These are phyloP conservation scores for Microplitis mediator DNA, from an alignment of 1,140 invertebrate species.

Conservation along the genomic window DNA sequence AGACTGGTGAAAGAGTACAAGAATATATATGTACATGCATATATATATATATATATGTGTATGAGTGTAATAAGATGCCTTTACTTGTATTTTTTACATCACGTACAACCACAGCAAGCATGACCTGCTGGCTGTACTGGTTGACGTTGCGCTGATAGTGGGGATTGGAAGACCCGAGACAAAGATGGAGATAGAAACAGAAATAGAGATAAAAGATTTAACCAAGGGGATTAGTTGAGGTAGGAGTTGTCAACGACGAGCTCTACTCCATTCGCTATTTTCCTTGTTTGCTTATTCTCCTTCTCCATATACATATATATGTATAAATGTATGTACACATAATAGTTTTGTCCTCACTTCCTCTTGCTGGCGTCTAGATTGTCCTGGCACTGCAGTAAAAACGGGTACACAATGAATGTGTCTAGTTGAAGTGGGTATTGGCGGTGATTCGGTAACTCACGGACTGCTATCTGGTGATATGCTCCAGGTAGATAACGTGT, in stretches of 20 bases:
- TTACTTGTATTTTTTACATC: not conserved
- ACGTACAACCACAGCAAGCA: not conserved
- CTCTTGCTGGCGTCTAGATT: too few species aligned
- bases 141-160: not conserved
- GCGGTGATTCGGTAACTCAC: too few species aligned
- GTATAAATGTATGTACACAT: too few species aligned
- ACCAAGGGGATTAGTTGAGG: not conserved
- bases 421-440: too few species aligned
- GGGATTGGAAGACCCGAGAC: slow-evolving; percentile 1
- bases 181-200: not conserved
- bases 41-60: too few species aligned
- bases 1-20: not conserved
- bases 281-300: not conserved
- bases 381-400: too few species aligned
- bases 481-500: too few species aligned
- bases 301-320: too few species aligned
- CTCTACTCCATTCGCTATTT: not conserved
- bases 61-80: not conserved
- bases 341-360: too few species aligned
- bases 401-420: too few species aligned
- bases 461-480: too few species aligned
- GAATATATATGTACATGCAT: not conserved
- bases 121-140: not conserved
- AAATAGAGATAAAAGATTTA: too few species aligned
- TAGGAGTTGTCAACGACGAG: not conserved